Evolutionary conservation across 2,888 invertebrate species (phyloP).

Genomic region (Harmothoe impar): DNA sequence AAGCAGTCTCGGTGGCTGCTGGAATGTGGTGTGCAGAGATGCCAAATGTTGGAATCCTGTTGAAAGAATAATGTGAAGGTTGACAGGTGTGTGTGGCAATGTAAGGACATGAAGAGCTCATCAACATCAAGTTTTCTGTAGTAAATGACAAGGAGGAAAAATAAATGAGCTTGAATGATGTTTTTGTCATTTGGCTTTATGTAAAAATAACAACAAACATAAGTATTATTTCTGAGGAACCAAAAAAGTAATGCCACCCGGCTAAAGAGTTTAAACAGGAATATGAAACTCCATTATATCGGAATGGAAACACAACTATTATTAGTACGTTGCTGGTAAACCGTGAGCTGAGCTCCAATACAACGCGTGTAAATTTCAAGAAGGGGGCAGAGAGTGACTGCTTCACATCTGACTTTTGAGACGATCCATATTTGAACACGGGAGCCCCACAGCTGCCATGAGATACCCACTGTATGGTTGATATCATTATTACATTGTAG

Average conservation of each 20-base stretch:
- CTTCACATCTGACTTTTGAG: neutral
- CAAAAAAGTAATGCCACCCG: too few species aligned
- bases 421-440: neutral
- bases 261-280: too few species aligned
- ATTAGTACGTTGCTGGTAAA: neutral
- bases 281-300: too few species aligned
- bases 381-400: neutral
- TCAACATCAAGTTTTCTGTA: too few species aligned
- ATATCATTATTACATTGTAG: neutral
- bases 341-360: conserved; percentile 21
- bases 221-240: neutral
- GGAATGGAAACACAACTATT: neutral
- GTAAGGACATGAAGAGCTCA: too few species aligned
- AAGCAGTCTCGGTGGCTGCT: neutral
- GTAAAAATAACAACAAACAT: neutral
- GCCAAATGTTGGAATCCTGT: conserved; percentile 13
- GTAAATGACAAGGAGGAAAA: too few species aligned
- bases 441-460: neutral
- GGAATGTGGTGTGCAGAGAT: neutral
- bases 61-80: neutral
- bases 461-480: too few species aligned
- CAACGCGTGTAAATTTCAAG: neutral
- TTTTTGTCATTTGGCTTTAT: neutral
- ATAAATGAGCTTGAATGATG: neutral
- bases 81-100: too few species aligned